Percentiles rank a stretch among this genome's conserved stretches.
Conservation (phyloP, 2,888 invertebrate species). For the Elaeidobius kamerunicus region DNA sequence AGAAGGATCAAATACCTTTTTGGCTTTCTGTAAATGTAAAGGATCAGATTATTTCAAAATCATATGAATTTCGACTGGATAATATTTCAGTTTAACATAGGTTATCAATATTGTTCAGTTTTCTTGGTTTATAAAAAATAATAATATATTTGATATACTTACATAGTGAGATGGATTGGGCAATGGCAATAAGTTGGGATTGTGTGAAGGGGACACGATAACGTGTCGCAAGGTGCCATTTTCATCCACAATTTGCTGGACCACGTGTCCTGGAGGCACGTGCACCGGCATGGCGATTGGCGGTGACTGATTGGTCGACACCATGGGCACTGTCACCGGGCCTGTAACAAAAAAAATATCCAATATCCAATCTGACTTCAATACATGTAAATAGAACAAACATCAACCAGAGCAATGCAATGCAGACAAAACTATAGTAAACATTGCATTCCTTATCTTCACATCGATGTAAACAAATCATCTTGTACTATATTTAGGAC, state of each 20-base stretch:
- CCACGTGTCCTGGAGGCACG: constrained; percentile 87
- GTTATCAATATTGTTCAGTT: no score
- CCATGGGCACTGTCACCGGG: constrained; percentile 83
- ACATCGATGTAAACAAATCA: no score
- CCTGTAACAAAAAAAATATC: constrained; percentile 58
- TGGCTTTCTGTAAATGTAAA: constrained; percentile 63
- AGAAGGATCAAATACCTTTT: constrained; percentile 83
- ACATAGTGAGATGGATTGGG: constrained; percentile 65
- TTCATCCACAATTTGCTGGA: constrained; percentile 91
- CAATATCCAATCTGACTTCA: no score
- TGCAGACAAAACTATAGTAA: no score
- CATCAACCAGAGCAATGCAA: no score
- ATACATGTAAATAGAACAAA: no score
- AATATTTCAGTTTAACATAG: no score
- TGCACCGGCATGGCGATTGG: constrained; percentile 85
- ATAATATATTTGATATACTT: no score
- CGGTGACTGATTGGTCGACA: constrained; percentile 73
- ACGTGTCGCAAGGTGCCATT: constrained; percentile 84
- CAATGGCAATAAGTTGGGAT: constrained; percentile 53
- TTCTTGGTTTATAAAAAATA: no score
- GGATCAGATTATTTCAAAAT: neutral
- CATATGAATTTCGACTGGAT: no score
- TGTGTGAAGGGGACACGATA: constrained; percentile 78
- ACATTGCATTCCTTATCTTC: no score
- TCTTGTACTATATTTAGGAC: no score